Evolutionary conservation across 2,888 invertebrate genomes (phyloP).

Genomic region (Caenorhabditis sinica): DNA sequence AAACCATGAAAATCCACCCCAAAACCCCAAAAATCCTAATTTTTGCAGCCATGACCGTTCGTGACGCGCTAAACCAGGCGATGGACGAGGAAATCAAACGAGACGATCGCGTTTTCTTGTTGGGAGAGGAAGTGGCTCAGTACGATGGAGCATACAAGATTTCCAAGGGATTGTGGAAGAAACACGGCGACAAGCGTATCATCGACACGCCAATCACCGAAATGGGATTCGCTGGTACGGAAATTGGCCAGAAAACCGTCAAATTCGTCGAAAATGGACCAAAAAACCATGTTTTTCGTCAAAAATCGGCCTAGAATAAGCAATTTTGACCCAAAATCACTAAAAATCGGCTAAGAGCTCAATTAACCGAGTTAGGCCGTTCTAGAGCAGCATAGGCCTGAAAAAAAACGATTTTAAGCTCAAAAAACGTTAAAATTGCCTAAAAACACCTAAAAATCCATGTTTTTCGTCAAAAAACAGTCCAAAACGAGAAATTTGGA

Average conservation of each 20-base stretch:
- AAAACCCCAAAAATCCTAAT: not conserved
- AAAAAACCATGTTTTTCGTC: not conserved
- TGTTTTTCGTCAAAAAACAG: not conserved
- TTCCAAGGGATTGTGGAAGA: slow-evolving; percentile 95
- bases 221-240: slow-evolving; percentile 87
- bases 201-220: slow-evolving; percentile 99
- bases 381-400: too few relatives aligned
- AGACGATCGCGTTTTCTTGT: slow-evolving; percentile 92
- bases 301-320: not conserved
- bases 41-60: slow-evolving; percentile 89
- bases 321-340: not conserved
- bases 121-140: slow-evolving; percentile 99
- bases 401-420: too few relatives aligned
- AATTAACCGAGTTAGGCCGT: too few relatives aligned
- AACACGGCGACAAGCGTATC: slow-evolving; percentile 96
- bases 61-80: slow-evolving; percentile 97
- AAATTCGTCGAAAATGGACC: not conserved
- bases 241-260: too few relatives aligned
- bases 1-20: too few relatives aligned
- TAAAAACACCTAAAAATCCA: not conserved
- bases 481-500: not conserved
- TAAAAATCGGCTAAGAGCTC: not conserved
- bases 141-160: slow-evolving; percentile 96
- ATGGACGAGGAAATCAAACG: slow-evolving; percentile 97
- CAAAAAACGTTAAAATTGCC: not conserved